phyloP scores from a whole-genome alignment of 2,113 vertebrate species.

The Ciconia boyciana region DNA sequence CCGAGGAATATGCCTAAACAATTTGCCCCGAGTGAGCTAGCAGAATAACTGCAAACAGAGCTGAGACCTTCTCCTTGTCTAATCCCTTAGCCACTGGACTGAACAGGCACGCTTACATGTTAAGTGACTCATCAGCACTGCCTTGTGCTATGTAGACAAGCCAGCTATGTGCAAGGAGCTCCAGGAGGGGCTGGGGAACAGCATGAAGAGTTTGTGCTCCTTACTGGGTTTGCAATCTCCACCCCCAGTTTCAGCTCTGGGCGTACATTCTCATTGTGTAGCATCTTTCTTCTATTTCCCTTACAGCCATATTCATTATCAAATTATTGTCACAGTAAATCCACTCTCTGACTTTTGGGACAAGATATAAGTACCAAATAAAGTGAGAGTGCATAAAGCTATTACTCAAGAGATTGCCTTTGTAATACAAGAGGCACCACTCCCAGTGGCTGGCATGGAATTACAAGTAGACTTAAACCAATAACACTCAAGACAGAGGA shows the following conservation, averaged over 20 bases:
- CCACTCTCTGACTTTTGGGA: background rate
- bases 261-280: background rate
- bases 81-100: background rate
- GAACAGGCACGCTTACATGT: background rate
- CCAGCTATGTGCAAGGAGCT: background rate
- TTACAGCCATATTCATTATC: background rate
- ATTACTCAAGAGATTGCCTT: background rate
- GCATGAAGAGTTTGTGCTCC: background rate
- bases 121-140: background rate
- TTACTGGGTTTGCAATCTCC: background rate
- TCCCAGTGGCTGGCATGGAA: background rate
- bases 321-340: background rate
- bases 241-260: background rate
- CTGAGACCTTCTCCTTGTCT: background rate
- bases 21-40: background rate
- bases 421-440: background rate
- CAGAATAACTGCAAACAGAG: background rate
- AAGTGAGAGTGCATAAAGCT: background rate
- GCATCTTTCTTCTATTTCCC: background rate
- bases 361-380: background rate
- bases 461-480: background rate
- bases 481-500: background rate
- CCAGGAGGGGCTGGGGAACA: background rate
- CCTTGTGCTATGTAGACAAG: background rate
- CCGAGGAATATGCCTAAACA: background rate